Evolutionary conservation across 2,888 invertebrate genomes (phyloP).

Genomic region (Melipona bicolor): DNA sequence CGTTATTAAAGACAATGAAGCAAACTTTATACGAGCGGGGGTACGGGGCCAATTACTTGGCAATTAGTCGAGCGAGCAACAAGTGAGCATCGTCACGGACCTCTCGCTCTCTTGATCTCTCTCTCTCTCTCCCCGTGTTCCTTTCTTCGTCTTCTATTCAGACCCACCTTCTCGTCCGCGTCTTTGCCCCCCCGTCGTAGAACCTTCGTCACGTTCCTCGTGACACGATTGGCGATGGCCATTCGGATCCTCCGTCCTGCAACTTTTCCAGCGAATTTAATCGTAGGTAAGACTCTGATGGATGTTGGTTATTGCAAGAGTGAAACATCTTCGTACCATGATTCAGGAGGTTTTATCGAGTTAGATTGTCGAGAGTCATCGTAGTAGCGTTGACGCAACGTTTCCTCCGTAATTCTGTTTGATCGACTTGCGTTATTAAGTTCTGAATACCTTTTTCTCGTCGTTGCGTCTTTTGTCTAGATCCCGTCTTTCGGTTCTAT

Average conservation of each 20-base stretch:
- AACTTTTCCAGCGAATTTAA: slow-evolving; percentile 17
- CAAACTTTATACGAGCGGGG: slow-evolving; percentile 82
- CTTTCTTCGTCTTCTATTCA: slow-evolving; percentile 68
- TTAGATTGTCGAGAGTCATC: background rate
- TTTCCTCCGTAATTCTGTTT: no score
- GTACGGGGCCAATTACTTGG: slow-evolving; percentile 83
- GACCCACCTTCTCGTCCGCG: slow-evolving; percentile 60
- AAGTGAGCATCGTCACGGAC: slow-evolving; percentile 81
- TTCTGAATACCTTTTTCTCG: no score
- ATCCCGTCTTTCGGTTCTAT: no score
- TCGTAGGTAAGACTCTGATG: background rate
- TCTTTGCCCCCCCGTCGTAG: slow-evolving; percentile 20
- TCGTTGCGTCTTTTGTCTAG: no score
- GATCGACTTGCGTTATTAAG: no score
- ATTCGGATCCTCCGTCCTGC: slow-evolving; percentile 12
- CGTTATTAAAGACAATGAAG: slow-evolving; percentile 84
- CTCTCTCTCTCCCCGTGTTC: slow-evolving; percentile 16
- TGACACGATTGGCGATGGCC: slow-evolving; percentile 51
- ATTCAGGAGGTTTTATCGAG: background rate
- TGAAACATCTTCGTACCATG: background rate
- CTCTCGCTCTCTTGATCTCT: slow-evolving; percentile 63
- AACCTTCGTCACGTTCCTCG: slow-evolving; percentile 60
- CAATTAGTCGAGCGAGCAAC: slow-evolving; percentile 84
- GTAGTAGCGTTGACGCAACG: no score
- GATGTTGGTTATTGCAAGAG: no score